Evolutionary conservation across 2,888 invertebrate genomes (phyloP), one percentile per base, ranked within the genome.

Genomic region (Daptonema setosum): DNA sequence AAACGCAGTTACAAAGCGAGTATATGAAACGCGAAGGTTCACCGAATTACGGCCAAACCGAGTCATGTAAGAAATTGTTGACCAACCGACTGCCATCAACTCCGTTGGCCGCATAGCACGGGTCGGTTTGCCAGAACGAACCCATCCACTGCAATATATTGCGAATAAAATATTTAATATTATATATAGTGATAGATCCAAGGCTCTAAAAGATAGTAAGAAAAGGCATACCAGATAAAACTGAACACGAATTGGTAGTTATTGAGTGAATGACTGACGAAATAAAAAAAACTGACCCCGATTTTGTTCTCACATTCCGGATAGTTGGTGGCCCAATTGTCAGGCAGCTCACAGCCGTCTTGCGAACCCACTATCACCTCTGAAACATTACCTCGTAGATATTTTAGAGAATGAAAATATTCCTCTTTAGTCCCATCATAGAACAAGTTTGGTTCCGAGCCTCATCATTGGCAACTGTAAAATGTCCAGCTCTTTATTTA

Each of bases 41-140:
- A n/a, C n/a, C n/a, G n/a, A n/a, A n/a, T n/a, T n/a, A n/a, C n/a
- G n/a, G n/a, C n/a, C n/a, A n/a, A n/a, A n/a, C n/a, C n/a, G n/a
- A n/a, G n/a, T n/a, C n/a, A n/a, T n/a, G n/a, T n/a, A n/a, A n/a
- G n/a, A n/a, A n/a, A n/a, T n/a, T n/a, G n/a, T n/a, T n/a, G n/a
- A n/a, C n/a, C n/a, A n/a, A n/a, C n/a, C n/a, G n/a, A 3, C 69
- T 66, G 2, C 74, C 74, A 60, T 75, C 73, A 25, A 72, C 71
- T 1, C 73, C 73, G 56, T 70, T 66, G 0, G 67, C 63, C 2
- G 64, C 65, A 59, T 75, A 75, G 61, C 75, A 75, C 1, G 64
- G 62, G 59, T 75, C 71, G 0, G 70, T 67, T 58, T 68, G 64
- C 74, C 74, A 75, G 64, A 70, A 69, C n/a, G 63, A 57, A 22